Percentiles rank a stretch among this genome's conserved stretches.
Conservation (phyloP, 2,888 invertebrate genomes). For the Xestia ashworthii region DNA sequence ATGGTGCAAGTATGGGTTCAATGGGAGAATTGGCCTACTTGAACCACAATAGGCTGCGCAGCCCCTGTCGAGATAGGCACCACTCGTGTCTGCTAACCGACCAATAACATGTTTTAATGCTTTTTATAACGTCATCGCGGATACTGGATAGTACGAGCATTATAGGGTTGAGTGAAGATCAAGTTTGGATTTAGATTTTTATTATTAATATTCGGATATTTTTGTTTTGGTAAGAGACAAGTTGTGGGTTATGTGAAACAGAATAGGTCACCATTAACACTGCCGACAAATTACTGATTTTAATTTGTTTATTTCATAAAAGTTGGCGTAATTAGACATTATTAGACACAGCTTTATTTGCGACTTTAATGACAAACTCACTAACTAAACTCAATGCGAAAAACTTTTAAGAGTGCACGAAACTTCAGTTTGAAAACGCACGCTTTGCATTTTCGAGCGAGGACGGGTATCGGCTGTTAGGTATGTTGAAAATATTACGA, state of each 20-base stretch:
- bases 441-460: not conserved
- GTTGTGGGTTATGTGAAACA: no score
- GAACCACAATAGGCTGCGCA: conserved; percentile 80
- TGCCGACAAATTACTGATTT: not conserved
- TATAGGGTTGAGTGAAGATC: conserved; percentile 49
- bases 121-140: conserved; percentile 62
- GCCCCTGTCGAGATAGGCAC: conserved; percentile 76
- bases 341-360: conserved; percentile 1
- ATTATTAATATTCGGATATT: conserved; percentile 8
- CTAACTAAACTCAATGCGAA: not conserved
- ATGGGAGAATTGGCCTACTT: conserved; percentile 90
- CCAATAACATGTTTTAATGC: conserved; percentile 75
- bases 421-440: not conserved
- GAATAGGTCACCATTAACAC: no score
- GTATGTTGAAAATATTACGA: not conserved
- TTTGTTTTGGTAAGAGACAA: not conserved
- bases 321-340: not conserved
- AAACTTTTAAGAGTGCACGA: not conserved
- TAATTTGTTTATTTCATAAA: not conserved
- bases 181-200: conserved; percentile 8
- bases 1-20: conserved; percentile 84
- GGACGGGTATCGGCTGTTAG: no score
- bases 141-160: conserved; percentile 58
- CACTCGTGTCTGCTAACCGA: conserved; percentile 73
- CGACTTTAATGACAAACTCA: not conserved